Percentiles rank a stretch among this genome's conserved stretches.
phyloP scores from a whole-genome alignment of 2,113 vertebrate genomes.

The Notothenia rossii region DNA sequence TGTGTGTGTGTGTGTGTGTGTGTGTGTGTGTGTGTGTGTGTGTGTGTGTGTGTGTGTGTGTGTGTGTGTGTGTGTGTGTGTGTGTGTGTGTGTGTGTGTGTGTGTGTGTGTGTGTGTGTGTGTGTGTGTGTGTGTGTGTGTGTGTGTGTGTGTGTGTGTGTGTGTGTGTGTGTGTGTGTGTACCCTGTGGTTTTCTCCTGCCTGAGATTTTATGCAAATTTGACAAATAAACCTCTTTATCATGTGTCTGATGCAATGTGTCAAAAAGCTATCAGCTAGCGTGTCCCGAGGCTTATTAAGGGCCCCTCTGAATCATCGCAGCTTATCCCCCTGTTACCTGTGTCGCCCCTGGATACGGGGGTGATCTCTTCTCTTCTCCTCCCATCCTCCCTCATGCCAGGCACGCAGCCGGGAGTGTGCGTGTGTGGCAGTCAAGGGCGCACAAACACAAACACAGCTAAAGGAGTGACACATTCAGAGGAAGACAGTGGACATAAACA shows the following conservation, averaged over 20 bases:
- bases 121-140: constrained; percentile 5
- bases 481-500: neutral
- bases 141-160: neutral
- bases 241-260: constrained; percentile 12
- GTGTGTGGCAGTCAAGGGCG: constrained; percentile 14
- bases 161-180: constrained; percentile 2
- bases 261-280: constrained; percentile 15
- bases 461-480: neutral
- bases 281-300: constrained; percentile 20
- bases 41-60: too few relatives aligned
- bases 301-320: constrained; percentile 6
- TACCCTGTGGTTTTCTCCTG: neutral
- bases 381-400: constrained; percentile 53
- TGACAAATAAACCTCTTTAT: constrained; percentile 35
- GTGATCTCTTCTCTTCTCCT: constrained; percentile 31
- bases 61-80: too few relatives aligned
- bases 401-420: constrained; percentile 37
- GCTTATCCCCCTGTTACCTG: constrained; percentile 60
- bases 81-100: too few relatives aligned
- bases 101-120: too few relatives aligned
- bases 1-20: neutral
- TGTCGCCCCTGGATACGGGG: constrained; percentile 68
- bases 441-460: neutral
- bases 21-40: constrained; percentile 1
- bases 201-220: constrained; percentile 14